Percentiles rank a stretch among this genome's conserved stretches.
Conservation (phyloP, 2,888 invertebrate species). For the Malthinus seriepunctatus region DNA sequence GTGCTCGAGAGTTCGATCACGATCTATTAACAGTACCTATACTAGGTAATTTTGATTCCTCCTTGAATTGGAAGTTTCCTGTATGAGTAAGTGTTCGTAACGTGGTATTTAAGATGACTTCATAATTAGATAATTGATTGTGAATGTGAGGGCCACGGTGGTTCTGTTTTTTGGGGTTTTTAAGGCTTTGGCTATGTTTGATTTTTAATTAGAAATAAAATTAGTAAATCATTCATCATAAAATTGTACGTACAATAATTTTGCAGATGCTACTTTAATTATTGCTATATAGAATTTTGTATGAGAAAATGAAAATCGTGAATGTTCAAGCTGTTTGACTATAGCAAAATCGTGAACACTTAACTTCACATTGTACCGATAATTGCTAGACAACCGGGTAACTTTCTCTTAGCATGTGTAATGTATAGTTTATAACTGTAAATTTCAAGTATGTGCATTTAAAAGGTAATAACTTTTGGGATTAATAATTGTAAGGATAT, state of each 20-base stretch:
- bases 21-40: too few relatives aligned
- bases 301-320: slow-evolving; percentile 11
- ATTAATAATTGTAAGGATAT: slow-evolving; percentile 1
- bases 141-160: too few relatives aligned
- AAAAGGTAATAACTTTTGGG: slow-evolving; percentile 7
- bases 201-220: background rate
- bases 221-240: slow-evolving; percentile 3
- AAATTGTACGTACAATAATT: background rate
- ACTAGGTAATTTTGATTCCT: too few relatives aligned
- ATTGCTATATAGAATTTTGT: slow-evolving; percentile 2
- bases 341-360: slow-evolving; percentile 11
- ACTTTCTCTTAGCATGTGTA: slow-evolving; percentile 11
- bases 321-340: slow-evolving; percentile 8
- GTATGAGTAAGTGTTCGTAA: too few relatives aligned
- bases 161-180: too few relatives aligned
- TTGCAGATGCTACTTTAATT: background rate
- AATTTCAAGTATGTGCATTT: slow-evolving; percentile 1
- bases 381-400: slow-evolving; percentile 9
- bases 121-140: too few relatives aligned
- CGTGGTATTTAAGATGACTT: too few relatives aligned
- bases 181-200: background rate
- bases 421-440: slow-evolving; percentile 7
- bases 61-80: too few relatives aligned
- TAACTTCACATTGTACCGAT: slow-evolving; percentile 8
- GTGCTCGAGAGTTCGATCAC: too few relatives aligned